These are phyloP conservation scores for Hestina assimilis DNA, from an alignment of 1,140 invertebrate species.

Conservation along the genomic window DNA sequence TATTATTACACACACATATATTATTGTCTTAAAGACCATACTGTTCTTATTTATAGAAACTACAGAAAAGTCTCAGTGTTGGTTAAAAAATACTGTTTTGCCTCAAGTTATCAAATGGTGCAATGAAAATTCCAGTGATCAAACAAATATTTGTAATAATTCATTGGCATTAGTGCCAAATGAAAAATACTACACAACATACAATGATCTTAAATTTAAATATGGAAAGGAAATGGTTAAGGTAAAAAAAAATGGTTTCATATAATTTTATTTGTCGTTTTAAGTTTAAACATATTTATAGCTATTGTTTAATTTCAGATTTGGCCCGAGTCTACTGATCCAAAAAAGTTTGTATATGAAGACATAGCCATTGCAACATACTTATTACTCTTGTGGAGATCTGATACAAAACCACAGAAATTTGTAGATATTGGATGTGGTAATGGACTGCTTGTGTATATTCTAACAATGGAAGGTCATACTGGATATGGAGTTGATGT, in stretches of 20 bases:
- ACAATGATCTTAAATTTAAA: constrained; percentile 87
- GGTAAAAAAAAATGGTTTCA: constrained; percentile 45
- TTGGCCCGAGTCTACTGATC: constrained; percentile 96
- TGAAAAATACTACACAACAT: constrained; percentile 85
- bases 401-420: constrained; percentile 76
- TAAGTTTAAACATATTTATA: constrained; percentile 16
- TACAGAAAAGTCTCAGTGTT: constrained; percentile 61
- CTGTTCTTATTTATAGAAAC: constrained; percentile 3
- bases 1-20: not conserved
- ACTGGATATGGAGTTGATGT: constrained; percentile 94
- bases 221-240: constrained; percentile 87
- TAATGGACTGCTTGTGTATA: constrained; percentile 95
- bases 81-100: constrained; percentile 80
- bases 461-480: constrained; percentile 91
- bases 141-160: constrained; percentile 50
- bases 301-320: constrained; percentile 79
- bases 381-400: constrained; percentile 88
- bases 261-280: not conserved
- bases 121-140: constrained; percentile 47
- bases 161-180: constrained; percentile 85
- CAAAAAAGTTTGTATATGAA: constrained; percentile 97
- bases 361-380: constrained; percentile 97
- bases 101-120: constrained; percentile 85
- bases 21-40: not conserved
- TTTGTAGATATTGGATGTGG: constrained; percentile 98